phyloP scores from a whole-genome alignment of 2,888 invertebrate species.

The Aporophyla lueneburgensis region DNA sequence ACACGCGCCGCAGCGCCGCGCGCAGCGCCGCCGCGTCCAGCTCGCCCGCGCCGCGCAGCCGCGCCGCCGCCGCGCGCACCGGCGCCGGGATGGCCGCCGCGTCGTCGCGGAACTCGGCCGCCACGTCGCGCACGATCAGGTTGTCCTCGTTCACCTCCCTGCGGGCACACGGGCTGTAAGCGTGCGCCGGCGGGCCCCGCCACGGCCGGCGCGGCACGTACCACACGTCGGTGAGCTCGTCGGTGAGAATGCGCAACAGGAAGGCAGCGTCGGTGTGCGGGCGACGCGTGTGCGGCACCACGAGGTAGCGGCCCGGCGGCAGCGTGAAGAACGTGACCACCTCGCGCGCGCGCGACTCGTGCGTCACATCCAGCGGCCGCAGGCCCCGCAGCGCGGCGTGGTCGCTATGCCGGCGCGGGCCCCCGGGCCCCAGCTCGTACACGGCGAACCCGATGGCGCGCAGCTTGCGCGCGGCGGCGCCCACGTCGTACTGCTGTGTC shows the following conservation, averaged over 20 bases:
- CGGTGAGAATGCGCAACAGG: conserved; percentile 93
- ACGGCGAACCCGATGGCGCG: conserved; percentile 93
- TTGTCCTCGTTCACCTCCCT: conserved; percentile 95
- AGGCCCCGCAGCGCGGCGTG: conserved; percentile 63
- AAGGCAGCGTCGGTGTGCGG: conserved; percentile 93
- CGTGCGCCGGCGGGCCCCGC: background rate
- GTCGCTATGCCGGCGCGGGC: conserved; percentile 62
- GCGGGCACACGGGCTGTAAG: conserved; percentile 53
- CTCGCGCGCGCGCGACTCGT: conserved; percentile 87
- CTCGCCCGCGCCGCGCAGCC: conserved; percentile 50
- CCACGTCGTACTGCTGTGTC: conserved; percentile 92
- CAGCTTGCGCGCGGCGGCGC: conserved; percentile 80
- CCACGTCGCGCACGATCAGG: conserved; percentile 92
- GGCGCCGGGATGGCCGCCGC: conserved; percentile 65
- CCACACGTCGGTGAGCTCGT: conserved; percentile 94
- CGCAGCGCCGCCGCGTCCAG: conserved; percentile 63
- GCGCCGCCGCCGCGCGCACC: conserved; percentile 54
- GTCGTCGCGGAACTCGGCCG: conserved; percentile 86
- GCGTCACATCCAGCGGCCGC: conserved; percentile 92
- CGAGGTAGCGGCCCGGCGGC: conserved; percentile 94
- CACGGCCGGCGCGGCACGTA: conserved; percentile 70
- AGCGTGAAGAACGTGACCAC: conserved; percentile 94
- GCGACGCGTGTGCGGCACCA: conserved; percentile 93
- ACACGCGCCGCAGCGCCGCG: conserved; percentile 66
- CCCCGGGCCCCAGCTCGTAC: conserved; percentile 91